A percentile compares a stretch with the other conserved stretches of the same genome.
These are phyloP conservation scores for Dreissena polymorpha DNA, from an alignment of 1,140 invertebrate species.

Conservation along the genomic window DNA sequence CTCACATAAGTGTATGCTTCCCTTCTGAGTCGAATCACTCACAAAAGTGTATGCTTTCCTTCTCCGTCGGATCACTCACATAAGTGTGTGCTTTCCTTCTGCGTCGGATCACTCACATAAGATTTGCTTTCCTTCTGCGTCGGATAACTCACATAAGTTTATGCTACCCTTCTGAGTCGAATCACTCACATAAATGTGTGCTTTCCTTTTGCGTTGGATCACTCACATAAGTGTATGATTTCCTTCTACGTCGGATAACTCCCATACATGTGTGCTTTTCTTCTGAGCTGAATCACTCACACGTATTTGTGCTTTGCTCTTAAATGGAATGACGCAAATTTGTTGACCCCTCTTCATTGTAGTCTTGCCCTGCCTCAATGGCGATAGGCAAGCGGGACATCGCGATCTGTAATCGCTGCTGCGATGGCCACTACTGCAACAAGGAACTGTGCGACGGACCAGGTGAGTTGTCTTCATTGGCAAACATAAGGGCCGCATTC, in stretches of 20 bases:
- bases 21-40: too few relatives aligned
- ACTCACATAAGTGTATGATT: too few relatives aligned
- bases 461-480: conserved; percentile 4
- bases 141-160: neutral
- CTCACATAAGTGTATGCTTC: too few relatives aligned
- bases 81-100: neutral
- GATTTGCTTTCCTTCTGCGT: too few relatives aligned
- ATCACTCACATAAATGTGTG: too few relatives aligned
- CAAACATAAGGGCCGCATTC: neutral
- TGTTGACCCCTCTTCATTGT: neutral
- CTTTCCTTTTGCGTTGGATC: too few relatives aligned
- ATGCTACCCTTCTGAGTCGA: neutral
- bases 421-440: conserved; percentile 38
- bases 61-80: too few relatives aligned
- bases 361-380: conserved; percentile 6
- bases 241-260: too few relatives aligned
- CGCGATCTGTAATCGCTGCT: conserved; percentile 44
- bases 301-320: neutral
- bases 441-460: conserved; percentile 44
- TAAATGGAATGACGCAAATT: neutral
- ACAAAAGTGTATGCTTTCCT: neutral
- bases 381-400: conserved; percentile 32
- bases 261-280: too few relatives aligned
- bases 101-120: too few relatives aligned
- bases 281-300: too few relatives aligned